Base-by-base conservation (phyloP, 2,113 vertebrate genomes). In the Abramis brama region DNA sequence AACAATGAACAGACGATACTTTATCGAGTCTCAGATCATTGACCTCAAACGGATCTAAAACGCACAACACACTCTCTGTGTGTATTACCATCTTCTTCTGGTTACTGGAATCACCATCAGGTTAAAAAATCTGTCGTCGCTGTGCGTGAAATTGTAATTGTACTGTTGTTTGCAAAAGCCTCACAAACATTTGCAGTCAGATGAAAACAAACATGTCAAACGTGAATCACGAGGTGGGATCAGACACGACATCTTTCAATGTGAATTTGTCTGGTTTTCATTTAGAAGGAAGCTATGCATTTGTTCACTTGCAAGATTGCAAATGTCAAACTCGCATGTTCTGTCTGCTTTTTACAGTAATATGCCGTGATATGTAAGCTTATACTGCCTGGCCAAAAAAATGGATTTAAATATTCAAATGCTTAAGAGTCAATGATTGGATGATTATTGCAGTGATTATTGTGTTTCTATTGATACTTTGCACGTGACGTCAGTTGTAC, bases 171-270 rank as follows among this genome's bases (percentile, higher is more conserved):
- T 36, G 77, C 77, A 15, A 77, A 39, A n/a, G 2, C 76, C 55
- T 79, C 33, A 15, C 30, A 79, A 79, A 78, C 52, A 78, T 78
- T 36, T 78, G 76, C 52, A 79, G 21, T 25, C 30, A 39, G 76
- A 79, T 39, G 30, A 33, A 43, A 79, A 79, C 77, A 79, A 60
- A 79, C 77, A 43, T 60, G 55, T 79, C 77, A 39, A 25, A n/a
- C 21, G 2, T 75, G 36, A 19, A 60, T 82, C 68, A 27, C 52
- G 39, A 57, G 27, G 75, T 84, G 64, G 64, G 68, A 52, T 39
- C 79, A 74, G 47, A 60, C 59, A 25, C 21, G 66, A 11, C 33
- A 39, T 68, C 45, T 30, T 52, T 75, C 23, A 39, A 25, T 79
- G 47, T 11, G 68, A 50, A 50, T 55, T 45, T 6, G 60, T 33